phyloP scores from a whole-genome alignment of 2,888 invertebrate species.

The Drosophila putrida region DNA sequence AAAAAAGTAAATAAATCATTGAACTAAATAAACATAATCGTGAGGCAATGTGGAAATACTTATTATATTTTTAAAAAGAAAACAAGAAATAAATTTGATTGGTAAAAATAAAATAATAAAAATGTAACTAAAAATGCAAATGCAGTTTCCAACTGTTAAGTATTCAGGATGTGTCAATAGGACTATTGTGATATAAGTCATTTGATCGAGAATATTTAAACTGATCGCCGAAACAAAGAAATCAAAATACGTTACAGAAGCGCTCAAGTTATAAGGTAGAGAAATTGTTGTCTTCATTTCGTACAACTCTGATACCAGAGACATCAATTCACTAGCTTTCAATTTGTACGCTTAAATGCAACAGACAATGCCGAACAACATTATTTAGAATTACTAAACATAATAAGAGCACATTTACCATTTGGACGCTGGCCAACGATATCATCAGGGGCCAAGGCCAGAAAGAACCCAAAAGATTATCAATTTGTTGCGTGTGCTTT shows the following conservation, averaged over 20 bases:
- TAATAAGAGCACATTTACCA: conserved; percentile 46
- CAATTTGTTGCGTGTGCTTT: conserved; percentile 69
- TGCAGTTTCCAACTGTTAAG: too few species aligned
- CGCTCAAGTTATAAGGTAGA: conserved; percentile 55
- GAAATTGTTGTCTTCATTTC: conserved; percentile 41
- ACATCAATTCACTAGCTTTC: conserved; percentile 73
- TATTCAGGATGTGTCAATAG: too few species aligned
- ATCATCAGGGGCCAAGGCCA: conserved; percentile 36
- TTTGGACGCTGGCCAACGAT: conserved; percentile 47
- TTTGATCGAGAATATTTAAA: too few species aligned
- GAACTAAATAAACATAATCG: too few species aligned
- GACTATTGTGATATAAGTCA: too few species aligned
- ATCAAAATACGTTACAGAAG: neutral
- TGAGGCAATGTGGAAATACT: too few species aligned
- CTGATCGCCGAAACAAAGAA: too few species aligned
- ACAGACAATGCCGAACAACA: conserved; percentile 44
- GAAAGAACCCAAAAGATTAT: conserved; percentile 47
- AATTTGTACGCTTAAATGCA: conserved; percentile 65
- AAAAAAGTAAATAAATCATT: too few species aligned
- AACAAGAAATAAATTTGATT: too few species aligned
- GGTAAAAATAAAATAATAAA: too few species aligned
- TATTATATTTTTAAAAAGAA: too few species aligned
- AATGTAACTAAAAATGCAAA: too few species aligned
- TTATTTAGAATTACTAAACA: conserved; percentile 45
- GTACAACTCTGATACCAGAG: conserved; percentile 34